Base-by-base conservation (phyloP, 2,797 vertebrate genomes). In the Peromyscus attwateri region DNA sequence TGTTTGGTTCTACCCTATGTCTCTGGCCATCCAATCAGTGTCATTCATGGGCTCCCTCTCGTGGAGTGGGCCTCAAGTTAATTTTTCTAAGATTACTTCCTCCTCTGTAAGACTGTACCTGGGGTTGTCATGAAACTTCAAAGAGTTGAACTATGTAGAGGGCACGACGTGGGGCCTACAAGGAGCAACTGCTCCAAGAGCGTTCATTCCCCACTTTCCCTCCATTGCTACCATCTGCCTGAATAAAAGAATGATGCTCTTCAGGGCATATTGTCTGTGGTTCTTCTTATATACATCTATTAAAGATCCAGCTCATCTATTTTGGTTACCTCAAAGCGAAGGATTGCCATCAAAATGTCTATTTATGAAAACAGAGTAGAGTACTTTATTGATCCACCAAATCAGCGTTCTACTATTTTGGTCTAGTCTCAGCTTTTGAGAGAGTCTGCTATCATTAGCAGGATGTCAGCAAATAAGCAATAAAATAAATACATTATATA, bases 371-470 rank as follows among this genome's bases (percentile, higher is more conserved):
- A 94, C 73, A 96, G 91, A 94, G 87, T 95, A 76, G 95, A 97
- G 91, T 84, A 90, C 76, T 92, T 96, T 97, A 97, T 97, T 88
- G 96, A 98, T 95, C 91, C 2, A 0, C 83, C 95, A 95, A 95
- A 92, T 97, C 96, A 97, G 91, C 79, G 40, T 96, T 97, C 80
- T 96, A 95, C 88, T 97, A 83, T 96, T 98, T 97, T 96, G 95
- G 92, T 97, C 81, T 97, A 96, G 89, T 97, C 89, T 97, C 49
- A 68, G 68, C 46, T 52, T 94, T 96, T 40, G 75, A 82, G 76
- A 97, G 80, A 95, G 94, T 90, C 87, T 96, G 92, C 80, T 90
- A 87, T 57, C 91, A 87, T 96, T 97, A 97, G 76, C 95, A 97
- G 94, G 81, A 96, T 96, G 91, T 85, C 79, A 95, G 64, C 66